Evolutionary conservation across 2,888 invertebrate species (phyloP), one percentile per base, ranked within the genome.

Genomic region (Parasteatoda lunata): DNA sequence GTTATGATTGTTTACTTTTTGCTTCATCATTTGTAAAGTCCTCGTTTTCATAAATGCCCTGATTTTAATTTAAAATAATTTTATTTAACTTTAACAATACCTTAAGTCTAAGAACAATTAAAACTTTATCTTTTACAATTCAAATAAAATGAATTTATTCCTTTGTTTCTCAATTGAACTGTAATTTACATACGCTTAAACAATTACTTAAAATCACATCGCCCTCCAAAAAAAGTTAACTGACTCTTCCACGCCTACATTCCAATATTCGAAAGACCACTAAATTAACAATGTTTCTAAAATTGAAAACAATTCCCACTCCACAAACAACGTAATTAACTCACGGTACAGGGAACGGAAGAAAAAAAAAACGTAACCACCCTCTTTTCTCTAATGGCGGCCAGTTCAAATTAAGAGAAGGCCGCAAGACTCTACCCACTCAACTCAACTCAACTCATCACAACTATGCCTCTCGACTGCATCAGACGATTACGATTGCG

Each of bases 401-500:
- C 9, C 48, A 71, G 54, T 48, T 77, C 30, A 30, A 59, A 59
- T 59, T 59, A 59, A 68, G 59, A 48, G 69, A 30, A 59, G 64
- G 65, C 81, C 75, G 11, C 68, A 76, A 76, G 70, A 82, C 70
- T 68, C 51, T 69, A 82, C 69, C 75, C 51, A 81, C 81, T 76
- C 82, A 82, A 82, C 81, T 59, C 82, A 82, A 82, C 81, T 59
- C 70, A 82, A 82, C 82, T 75, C 82, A 30, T n/a, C 64, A 52
- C 45, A 59, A 9, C 9, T 13, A 5, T 45, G 15, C 65, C 64
- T 47, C 45, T 66, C 73, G 66, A 73, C 69, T 82, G 82, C 76
- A 82, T 82, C 82, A 70, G 70, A 69, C 76, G 82, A 82, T 82
- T 82, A 81, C 81, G 75, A 81, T 75, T 81, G 70, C 54, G 76